Evolutionary conservation across 2,797 vertebrate species (phyloP).

Genomic region (Sternarchorhynchus goeldii): DNA sequence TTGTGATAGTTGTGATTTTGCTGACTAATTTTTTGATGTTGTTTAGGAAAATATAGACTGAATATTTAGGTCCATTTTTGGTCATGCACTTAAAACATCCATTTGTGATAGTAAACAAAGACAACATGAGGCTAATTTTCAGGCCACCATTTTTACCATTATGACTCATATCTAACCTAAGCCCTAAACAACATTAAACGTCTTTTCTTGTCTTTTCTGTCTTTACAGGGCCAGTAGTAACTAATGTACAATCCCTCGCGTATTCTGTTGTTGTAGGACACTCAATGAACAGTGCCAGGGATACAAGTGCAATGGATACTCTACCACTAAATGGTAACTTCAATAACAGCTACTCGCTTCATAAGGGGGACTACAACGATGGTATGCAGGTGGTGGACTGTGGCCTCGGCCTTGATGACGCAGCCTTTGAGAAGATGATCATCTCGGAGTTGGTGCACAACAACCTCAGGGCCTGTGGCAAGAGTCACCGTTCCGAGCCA

Average conservation of each 20-base stretch:
- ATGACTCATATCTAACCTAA: constrained; percentile 14
- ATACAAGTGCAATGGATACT: constrained; percentile 99
- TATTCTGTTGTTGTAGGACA: constrained; percentile 88
- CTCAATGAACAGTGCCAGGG: constrained; percentile 98
- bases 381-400: constrained; percentile 95
- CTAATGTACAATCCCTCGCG: constrained; percentile 65
- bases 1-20: constrained; percentile 75
- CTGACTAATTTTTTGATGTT: constrained; percentile 83
- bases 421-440: constrained; percentile 99
- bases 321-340: constrained; percentile 99
- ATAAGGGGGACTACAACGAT: constrained; percentile 92
- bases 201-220: constrained; percentile 46
- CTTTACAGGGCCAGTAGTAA: constrained; percentile 43
- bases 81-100: background rate
- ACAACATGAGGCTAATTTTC: constrained; percentile 50
- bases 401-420: constrained; percentile 96
- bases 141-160: background rate
- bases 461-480: constrained; percentile 93
- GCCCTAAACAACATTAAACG: constrained; percentile 97
- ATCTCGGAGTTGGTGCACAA: constrained; percentile 99
- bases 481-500: constrained; percentile 88
- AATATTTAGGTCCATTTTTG: background rate
- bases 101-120: background rate
- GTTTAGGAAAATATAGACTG: constrained; percentile 80
- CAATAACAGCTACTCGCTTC: constrained; percentile 99